Evolutionary conservation across 2,113 vertebrate genomes (phyloP), one percentile per base, ranked within the genome.

Genomic region (Pao palembangensis): DNA sequence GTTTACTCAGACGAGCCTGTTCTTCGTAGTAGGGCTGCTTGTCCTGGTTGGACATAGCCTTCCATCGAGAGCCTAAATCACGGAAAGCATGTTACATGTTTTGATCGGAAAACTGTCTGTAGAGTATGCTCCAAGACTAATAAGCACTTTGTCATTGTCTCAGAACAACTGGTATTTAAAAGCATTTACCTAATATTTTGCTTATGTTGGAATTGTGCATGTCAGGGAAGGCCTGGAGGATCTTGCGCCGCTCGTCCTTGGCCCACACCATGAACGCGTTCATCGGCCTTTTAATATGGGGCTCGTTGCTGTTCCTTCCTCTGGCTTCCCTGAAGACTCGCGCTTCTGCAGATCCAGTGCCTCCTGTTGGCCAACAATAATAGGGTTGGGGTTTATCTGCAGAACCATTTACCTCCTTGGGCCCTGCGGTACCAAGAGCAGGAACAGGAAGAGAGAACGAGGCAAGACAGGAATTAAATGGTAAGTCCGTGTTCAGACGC

Each of bases 191-290:
- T 69, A 99, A 87, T 81, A 99, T 99, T 92, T 99, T 99, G 93
- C 97, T 99, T 82, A 99, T 99, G 90, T 99, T 99, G 87, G 97
- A 99, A 90, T 99, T 99, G 88, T 99, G 97, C 97, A 99, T 99
- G 90, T 99, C 97, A 0, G 97, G 97, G 78, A 99, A 99, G 67
- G 97, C 97, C 87, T 99, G 97, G 62, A 99, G 95, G 86, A 99
- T 99, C 91, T 99, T 99, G 79, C 97, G 92, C 28, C 97, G 93
- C 85, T 98, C 97, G 5, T 99, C 97, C 82, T 99, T 99, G 48
- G 97, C 97, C 97, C 97, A 99, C 85, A 99, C 97, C 97, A 99
- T 99, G 92, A 99, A 99, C 28, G 97, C 97, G 54, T 99, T 99
- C 97, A 99, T 99, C 81, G 97, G 97, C 87, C 97, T 89, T 81